Evolutionary conservation across 2,113 vertebrate genomes (phyloP).

Genomic region (Cettia cetti): DNA sequence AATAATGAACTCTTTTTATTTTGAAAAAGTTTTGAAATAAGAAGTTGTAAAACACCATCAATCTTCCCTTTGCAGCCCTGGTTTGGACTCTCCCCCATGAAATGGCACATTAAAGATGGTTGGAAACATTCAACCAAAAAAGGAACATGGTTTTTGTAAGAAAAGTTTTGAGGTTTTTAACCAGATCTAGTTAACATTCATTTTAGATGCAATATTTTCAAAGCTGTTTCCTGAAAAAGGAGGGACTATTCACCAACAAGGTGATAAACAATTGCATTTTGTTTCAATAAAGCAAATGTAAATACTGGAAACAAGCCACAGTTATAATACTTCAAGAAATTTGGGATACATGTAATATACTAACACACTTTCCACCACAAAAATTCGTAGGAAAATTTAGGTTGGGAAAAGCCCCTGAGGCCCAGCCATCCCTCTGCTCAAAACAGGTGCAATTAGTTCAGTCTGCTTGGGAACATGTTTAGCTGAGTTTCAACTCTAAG

Average conservation of each 20-base stretch:
- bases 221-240: background rate
- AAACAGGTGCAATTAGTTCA: background rate
- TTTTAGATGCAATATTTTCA: constrained; percentile 4
- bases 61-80: background rate
- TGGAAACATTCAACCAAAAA: constrained; percentile 12
- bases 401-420: background rate
- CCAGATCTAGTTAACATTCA: background rate
- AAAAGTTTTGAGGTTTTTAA: constrained; percentile 36
- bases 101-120: background rate
- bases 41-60: constrained; percentile 20
- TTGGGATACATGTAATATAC: background rate
- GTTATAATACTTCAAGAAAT: background rate
- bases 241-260: background rate
- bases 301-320: background rate
- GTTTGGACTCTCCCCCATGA: constrained; percentile 44
- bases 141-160: constrained; percentile 34
- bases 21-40: background rate
- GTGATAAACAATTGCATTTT: background rate
- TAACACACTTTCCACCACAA: background rate
- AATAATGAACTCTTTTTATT: background rate
- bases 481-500: background rate
- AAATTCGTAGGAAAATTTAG: background rate
- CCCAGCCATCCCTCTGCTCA: background rate
- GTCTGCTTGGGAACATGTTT: background rate
- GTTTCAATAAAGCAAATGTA: background rate